phyloP scores from a whole-genome alignment of 1,140 invertebrate genomes.

The Sesamia nonagrioides region DNA sequence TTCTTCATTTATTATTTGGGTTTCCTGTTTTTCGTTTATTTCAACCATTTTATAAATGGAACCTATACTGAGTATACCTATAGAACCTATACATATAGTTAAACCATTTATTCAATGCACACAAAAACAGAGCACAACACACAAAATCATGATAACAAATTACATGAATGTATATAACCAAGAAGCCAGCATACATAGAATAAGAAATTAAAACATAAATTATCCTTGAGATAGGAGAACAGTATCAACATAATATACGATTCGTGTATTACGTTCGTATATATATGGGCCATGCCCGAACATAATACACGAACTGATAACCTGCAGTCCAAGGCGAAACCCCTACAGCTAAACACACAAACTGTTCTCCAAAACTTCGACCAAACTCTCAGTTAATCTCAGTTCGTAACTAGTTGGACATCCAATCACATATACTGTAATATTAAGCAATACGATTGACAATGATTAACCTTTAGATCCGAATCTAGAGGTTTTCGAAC shows the following conservation, averaged over 20 bases:
- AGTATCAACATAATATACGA: neutral
- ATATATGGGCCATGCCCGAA: neutral
- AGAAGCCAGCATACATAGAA: no score
- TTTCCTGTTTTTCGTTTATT: no score
- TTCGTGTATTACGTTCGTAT: no score
- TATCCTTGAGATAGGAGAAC: neutral
- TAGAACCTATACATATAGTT: no score
- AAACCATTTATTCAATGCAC: no score
- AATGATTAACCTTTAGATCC: conserved; percentile 43
- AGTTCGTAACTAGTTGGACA: conserved; percentile 33
- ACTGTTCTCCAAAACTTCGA: conserved; percentile 7
- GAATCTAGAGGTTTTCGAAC: conserved; percentile 41
- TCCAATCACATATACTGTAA: conserved; percentile 26
- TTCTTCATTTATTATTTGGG: no score
- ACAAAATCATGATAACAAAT: no score
- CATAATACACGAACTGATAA: conserved; percentile 35
- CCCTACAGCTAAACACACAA: conserved; percentile 29
- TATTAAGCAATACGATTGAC: conserved; percentile 27
- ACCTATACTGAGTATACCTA: no score
- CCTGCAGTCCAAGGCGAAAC: conserved; percentile 3
- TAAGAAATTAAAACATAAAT: neutral
- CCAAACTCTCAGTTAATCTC: conserved; percentile 6
- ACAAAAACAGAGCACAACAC: no score
- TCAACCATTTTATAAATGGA: no score
- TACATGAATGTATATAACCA: no score